Base-by-base conservation (phyloP, 2,113 vertebrate species). In the Heteronetta atricapilla region DNA sequence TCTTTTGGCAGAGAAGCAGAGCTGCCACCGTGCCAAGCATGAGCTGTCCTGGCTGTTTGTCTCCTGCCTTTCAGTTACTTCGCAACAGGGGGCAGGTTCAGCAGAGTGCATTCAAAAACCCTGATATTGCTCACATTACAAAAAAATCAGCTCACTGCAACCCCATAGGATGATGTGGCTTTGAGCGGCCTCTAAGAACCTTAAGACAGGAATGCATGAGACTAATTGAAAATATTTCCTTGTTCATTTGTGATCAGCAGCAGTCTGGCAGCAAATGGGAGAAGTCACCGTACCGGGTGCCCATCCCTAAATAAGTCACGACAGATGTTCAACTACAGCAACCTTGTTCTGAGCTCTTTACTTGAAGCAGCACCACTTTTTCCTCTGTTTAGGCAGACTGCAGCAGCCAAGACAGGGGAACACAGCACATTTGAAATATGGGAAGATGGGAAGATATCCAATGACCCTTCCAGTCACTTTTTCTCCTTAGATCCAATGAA, bases 81-180 rank as follows among this genome's bases (percentile, higher is more conserved):
- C 29, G 38, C 18, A 55, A 33, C 29, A 34, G 5, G 3, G 62
- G 55, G 28, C n/a, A 34, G n/a, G 60, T 68, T 86, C 62, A 74
- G 20, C 20, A 22, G 38, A 68, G 38, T 5, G 13, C 11, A 40
- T 46, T 53, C 5, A 29, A 29, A 58, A 31, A 53, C 21, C 3
- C 22, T 3, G 23, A 55, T 28, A 59, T 33, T 25, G 28, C 18
- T 67, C 67, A 44, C 1, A 0, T 21, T 60, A 74, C 19, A 38
- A 9, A 44, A 44, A 44, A 40, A 26, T 34, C 6, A 67, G 8
- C 59, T 60, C 60, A 18, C 53, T 48, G 38, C 29, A 68, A 55
- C n/a, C 8, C 20, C 68, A 53, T 23, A 2, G 0, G 29, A 46
- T 6, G 13, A 18, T 11, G 46, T 0, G 29, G 38, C 66, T 48